Conservation (phyloP, 2,797 vertebrate species). For the Danio jaintianensis region DNA sequence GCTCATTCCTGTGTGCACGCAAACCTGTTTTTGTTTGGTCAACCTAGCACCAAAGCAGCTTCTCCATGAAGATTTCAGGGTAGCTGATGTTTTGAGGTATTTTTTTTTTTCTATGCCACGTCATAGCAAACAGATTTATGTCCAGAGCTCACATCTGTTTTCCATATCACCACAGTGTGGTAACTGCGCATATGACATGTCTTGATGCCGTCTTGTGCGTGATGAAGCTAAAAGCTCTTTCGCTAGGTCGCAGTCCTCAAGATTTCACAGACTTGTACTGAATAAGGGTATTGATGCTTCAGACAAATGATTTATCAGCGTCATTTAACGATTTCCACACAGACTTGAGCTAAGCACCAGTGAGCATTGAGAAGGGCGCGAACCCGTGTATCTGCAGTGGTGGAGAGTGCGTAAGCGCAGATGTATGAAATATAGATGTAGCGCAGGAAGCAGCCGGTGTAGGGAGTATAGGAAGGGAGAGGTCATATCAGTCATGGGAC, state of each 20-base stretch:
- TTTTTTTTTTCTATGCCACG: conserved; percentile 14
- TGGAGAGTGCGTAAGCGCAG: not conserved
- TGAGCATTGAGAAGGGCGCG: not conserved
- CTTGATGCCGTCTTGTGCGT: conserved; percentile 15
- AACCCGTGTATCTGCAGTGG: not conserved
- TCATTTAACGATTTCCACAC: not conserved
- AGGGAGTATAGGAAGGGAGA: conserved; percentile 25
- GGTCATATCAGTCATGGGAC: conserved; percentile 29
- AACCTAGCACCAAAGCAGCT: not conserved
- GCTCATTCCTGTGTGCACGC: not conserved
- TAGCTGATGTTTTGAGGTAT: not conserved
- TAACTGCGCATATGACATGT: conserved; percentile 34
- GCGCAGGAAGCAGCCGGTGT: conserved; percentile 37
- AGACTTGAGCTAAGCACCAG: not conserved
- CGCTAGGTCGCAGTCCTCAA: not conserved
- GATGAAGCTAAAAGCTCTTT: conserved; percentile 4
- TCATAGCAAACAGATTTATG: conserved; percentile 35
- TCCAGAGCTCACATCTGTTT: conserved; percentile 48
- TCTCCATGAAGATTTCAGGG: conserved; percentile 8
- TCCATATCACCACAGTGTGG: conserved; percentile 35
- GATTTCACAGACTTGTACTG: conserved; percentile 4
- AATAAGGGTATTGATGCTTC: conserved; percentile 19
- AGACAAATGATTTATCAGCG: conserved; percentile 28
- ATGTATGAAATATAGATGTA: conserved; percentile 46
- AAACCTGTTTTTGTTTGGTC: conserved; percentile 24